These are phyloP conservation scores for Hestina assimilis DNA, from an alignment of 1,140 invertebrate species.

Conservation along the genomic window DNA sequence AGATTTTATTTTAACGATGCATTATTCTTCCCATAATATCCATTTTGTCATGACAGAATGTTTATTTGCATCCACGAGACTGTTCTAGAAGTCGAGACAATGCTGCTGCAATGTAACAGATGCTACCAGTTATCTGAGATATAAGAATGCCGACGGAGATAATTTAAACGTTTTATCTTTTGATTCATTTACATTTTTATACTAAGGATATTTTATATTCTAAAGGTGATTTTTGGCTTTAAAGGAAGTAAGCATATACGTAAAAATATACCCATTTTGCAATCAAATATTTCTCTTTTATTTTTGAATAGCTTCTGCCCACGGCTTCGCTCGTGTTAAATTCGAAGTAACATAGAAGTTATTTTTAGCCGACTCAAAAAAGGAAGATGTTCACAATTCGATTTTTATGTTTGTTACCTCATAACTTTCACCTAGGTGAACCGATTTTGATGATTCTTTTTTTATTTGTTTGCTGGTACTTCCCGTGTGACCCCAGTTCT, in stretches of 20 bases:
- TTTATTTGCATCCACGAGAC: conserved; percentile 13
- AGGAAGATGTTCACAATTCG: too few relatives aligned
- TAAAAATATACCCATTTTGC: neutral
- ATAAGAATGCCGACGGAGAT: conserved; percentile 5
- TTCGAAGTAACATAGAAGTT: too few relatives aligned
- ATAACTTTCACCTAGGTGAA: too few relatives aligned
- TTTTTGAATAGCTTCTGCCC: too few relatives aligned
- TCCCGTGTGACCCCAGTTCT: too few relatives aligned
- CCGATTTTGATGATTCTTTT: too few relatives aligned
- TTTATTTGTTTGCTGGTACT: too few relatives aligned
- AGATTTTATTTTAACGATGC: neutral
- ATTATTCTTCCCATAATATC: conserved; percentile 12
- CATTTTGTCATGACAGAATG: conserved; percentile 14
- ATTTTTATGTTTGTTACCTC: too few relatives aligned
- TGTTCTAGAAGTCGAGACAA: conserved; percentile 8
- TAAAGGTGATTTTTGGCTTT: neutral
- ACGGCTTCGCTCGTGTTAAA: too few relatives aligned
- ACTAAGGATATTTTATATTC: neutral
- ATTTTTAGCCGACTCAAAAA: too few relatives aligned
- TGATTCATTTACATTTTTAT: neutral
- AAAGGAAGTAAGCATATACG: neutral
- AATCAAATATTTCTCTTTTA: too few relatives aligned
- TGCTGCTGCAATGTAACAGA: conserved; percentile 16
- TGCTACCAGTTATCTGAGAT: conserved; percentile 5
- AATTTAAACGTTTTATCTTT: conserved; percentile 3